Percentiles rank a stretch among this genome's conserved stretches.
Conservation (phyloP, 2,888 invertebrate genomes). For the Coecobrya sp. region DNA sequence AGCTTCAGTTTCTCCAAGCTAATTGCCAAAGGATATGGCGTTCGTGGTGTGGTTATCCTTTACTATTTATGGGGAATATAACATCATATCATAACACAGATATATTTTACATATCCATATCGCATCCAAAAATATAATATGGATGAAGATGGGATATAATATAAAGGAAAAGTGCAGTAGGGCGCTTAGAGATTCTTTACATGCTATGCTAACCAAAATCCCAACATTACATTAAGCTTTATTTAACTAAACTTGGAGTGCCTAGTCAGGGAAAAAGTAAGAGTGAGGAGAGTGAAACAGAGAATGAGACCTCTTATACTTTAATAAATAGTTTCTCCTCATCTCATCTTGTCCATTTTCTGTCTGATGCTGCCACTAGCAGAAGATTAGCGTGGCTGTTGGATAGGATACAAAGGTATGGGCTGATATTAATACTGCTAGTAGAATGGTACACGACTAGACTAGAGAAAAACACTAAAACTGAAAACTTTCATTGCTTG, state of each 20-base stretch:
- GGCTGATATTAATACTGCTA: not conserved
- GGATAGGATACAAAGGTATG: not conserved
- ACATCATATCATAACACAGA: not conserved
- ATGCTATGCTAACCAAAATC: slow-evolving; percentile 63
- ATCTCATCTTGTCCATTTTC: slow-evolving; percentile 55
- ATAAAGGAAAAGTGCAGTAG: slow-evolving; percentile 12
- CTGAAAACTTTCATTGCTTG: slow-evolving; percentile 37
- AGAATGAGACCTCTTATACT: slow-evolving; percentile 12
- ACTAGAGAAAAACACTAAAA: not conserved
- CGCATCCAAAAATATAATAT: not conserved
- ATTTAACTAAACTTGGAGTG: slow-evolving; percentile 27
- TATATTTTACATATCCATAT: not conserved
- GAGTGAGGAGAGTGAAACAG: not conserved
- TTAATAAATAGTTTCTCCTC: slow-evolving; percentile 56
- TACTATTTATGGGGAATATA: slow-evolving; percentile 27
- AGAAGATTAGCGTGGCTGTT: slow-evolving; percentile 7
- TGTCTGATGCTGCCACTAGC: slow-evolving; percentile 29
- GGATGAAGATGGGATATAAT: not conserved
- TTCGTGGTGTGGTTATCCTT: slow-evolving; percentile 45
- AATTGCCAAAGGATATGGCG: slow-evolving; percentile 61
- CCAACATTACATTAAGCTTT: slow-evolving; percentile 57
- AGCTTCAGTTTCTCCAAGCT: slow-evolving; percentile 41
- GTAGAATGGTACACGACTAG: not conserved
- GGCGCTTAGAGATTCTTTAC: slow-evolving; percentile 22
- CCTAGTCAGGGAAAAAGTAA: not conserved